A percentile compares a stretch with the other conserved stretches of the same genome.
Conservation (phyloP, 2,888 invertebrate genomes). For the Tromatobia lineatoria region DNA sequence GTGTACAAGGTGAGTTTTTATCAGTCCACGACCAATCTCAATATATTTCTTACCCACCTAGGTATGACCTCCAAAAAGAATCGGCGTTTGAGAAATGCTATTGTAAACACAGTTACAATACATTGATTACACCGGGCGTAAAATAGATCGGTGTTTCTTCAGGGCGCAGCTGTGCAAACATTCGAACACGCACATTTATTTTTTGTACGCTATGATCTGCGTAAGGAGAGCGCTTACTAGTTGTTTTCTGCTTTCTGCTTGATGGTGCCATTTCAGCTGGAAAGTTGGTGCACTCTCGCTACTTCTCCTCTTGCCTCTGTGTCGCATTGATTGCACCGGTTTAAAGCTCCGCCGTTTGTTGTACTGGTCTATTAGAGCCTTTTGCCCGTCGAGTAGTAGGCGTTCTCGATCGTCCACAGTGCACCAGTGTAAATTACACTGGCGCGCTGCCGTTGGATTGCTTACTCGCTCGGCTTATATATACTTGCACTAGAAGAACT, state of each 20-base stretch:
- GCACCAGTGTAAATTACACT: constrained; percentile 20
- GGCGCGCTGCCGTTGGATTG: not conserved
- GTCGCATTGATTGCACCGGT: constrained; percentile 37
- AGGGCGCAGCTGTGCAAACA: constrained; percentile 59
- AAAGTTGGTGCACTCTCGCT: constrained; percentile 8
- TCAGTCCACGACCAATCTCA: constrained; percentile 59
- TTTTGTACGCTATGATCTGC: not conserved
- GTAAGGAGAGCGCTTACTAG: not conserved
- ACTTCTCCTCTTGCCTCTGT: not conserved
- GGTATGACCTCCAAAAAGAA: not conserved
- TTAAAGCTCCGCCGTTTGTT: constrained; percentile 9
- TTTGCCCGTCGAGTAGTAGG: constrained; percentile 7
- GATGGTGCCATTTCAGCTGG: constrained; percentile 7
- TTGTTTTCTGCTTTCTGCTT: constrained; percentile 13
- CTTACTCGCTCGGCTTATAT: constrained; percentile 5
- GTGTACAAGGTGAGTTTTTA: constrained; percentile 96
- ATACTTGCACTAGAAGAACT: not conserved
- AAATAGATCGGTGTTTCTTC: constrained; percentile 38
- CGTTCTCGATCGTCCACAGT: constrained; percentile 28
- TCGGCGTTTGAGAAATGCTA: constrained; percentile 18
- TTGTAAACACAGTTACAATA: constrained; percentile 40
- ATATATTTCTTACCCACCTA: constrained; percentile 29
- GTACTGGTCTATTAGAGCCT: constrained; percentile 1
- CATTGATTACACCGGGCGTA: constrained; percentile 46
- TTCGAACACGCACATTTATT: constrained; percentile 26